These are phyloP conservation scores for Eumaeus atala DNA, from an alignment of 1,140 invertebrate species.

Conservation along the genomic window DNA sequence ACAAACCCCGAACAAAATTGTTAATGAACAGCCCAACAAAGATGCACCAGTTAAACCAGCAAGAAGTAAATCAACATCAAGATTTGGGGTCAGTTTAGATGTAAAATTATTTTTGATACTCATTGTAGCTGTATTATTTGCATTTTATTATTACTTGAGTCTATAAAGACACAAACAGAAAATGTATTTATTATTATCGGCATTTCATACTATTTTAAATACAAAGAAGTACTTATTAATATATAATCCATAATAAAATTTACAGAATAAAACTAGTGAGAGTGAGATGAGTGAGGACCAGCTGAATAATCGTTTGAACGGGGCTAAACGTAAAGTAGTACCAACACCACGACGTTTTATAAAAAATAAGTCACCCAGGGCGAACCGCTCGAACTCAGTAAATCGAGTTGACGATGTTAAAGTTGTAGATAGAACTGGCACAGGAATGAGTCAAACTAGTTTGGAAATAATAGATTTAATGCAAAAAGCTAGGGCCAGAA, in stretches of 20 bases:
- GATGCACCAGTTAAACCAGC: conserved; percentile 68
- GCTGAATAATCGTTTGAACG: conserved; percentile 44
- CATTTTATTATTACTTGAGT: conserved; percentile 45
- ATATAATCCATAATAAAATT: conserved; percentile 54
- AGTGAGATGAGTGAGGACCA: conserved; percentile 74
- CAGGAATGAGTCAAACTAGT: conserved; percentile 67
- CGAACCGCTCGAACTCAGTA: conserved; percentile 63
- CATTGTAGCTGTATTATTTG: conserved; percentile 55
- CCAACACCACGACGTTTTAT: conserved; percentile 54
- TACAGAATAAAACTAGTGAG: conserved; percentile 74
- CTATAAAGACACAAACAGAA: conserved; percentile 18
- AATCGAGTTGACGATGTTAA: conserved; percentile 45
- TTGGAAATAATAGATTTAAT: conserved; percentile 68
- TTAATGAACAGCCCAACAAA: conserved; percentile 45
- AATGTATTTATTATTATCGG: conserved; percentile 9
- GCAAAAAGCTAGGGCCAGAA: conserved; percentile 69
- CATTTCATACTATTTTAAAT: conserved; percentile 19
- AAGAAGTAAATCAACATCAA: conserved; percentile 67
- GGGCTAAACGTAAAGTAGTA: conserved; percentile 49
- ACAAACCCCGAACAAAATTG: conserved; percentile 35
- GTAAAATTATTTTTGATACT: conserved; percentile 53
- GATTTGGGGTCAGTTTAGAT: conserved; percentile 71
- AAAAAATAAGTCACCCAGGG: conserved; percentile 59
- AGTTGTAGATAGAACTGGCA: conserved; percentile 51
- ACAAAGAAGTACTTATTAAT: conserved; percentile 49